phyloP scores from a whole-genome alignment of 1,140 invertebrate genomes.

The Pentalonia nigronervosa region DNA sequence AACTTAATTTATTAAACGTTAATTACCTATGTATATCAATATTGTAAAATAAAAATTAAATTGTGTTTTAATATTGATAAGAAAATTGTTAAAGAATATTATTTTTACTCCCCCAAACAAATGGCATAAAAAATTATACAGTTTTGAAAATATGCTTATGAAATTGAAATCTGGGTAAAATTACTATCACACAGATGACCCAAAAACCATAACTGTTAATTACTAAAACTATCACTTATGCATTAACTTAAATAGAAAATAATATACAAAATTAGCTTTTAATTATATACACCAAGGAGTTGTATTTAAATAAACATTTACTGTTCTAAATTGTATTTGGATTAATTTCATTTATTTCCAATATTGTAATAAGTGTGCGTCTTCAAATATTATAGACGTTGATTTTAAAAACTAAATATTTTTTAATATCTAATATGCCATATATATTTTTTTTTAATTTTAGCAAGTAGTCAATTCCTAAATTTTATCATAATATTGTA shows the following conservation, averaged over 20 bases:
- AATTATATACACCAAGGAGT: background rate
- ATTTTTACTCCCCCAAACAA: background rate
- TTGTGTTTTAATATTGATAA: background rate
- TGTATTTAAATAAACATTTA: background rate
- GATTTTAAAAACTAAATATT: background rate
- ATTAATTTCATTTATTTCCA: too few species aligned
- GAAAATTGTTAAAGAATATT: too few species aligned
- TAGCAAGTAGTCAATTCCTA: too few species aligned
- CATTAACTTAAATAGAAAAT: background rate
- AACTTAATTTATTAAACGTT: background rate
- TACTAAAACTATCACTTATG: background rate
- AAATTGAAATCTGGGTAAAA: background rate
- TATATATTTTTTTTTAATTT: background rate
- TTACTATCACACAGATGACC: background rate
- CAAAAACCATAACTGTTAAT: background rate
- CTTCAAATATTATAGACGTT: background rate
- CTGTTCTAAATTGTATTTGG: background rate
- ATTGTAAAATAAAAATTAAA: background rate
- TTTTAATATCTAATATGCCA: background rate
- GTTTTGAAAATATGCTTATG: background rate
- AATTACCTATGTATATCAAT: background rate
- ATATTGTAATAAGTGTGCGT: background rate
- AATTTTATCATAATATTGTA: too few species aligned
- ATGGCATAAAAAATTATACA: background rate
- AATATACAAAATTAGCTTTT: constrained; percentile 10